Conservation (phyloP, 2,888 invertebrate genomes). For the Thecophora atra region DNA sequence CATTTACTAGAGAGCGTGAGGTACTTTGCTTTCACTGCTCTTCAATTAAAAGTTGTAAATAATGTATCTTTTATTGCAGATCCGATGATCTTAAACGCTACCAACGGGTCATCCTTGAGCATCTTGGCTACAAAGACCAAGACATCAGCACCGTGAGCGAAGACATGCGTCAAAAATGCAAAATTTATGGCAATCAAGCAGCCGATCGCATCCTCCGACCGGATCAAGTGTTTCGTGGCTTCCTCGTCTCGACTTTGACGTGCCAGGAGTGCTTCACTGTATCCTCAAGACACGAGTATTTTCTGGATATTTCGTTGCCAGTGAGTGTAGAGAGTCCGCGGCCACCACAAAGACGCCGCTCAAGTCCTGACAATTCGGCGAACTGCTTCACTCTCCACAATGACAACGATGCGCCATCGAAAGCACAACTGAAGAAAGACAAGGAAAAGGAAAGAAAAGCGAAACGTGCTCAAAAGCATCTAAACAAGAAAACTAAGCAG, state of each 20-base stretch:
- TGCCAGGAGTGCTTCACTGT: constrained; percentile 90
- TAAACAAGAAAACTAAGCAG: constrained; percentile 46
- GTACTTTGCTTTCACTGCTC: constrained; percentile 38
- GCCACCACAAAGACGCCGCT: constrained; percentile 72
- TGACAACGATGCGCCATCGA: constrained; percentile 64
- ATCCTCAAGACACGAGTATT: constrained; percentile 89
- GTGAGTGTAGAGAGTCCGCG: constrained; percentile 80
- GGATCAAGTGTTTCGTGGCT: constrained; percentile 94
- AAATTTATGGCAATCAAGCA: constrained; percentile 85
- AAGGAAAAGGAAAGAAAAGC: constrained; percentile 68
- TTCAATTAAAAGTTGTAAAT: not conserved
- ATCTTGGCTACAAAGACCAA: constrained; percentile 78
- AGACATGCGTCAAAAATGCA: constrained; percentile 78
- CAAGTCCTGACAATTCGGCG: constrained; percentile 59
- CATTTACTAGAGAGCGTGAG: constrained; percentile 90
- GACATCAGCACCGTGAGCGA: constrained; percentile 82
- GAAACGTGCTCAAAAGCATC: constrained; percentile 59
- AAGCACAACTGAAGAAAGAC: constrained; percentile 71
- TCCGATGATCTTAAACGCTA: constrained; percentile 82
- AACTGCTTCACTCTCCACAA: constrained; percentile 37
- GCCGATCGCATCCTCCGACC: constrained; percentile 80
- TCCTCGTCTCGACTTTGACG: constrained; percentile 86
- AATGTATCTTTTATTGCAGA: constrained; percentile 56
- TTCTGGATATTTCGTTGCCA: constrained; percentile 94
- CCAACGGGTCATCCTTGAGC: constrained; percentile 81